phyloP scores from a whole-genome alignment of 1,140 invertebrate species.

The Forficula auricularia region DNA sequence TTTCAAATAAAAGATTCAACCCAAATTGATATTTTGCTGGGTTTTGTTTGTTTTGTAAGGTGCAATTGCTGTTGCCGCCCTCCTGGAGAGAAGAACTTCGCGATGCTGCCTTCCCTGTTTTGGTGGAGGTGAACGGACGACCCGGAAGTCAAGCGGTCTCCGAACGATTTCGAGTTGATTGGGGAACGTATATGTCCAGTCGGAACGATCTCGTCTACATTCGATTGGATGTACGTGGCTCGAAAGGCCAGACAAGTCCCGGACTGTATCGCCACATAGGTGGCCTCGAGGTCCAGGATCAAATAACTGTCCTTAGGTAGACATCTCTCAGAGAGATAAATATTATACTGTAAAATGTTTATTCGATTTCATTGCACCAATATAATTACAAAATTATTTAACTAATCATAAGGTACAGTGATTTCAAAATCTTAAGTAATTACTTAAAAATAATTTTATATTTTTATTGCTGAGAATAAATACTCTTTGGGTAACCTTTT shows the following conservation, averaged over 20 bases:
- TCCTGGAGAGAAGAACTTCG: slow-evolving; percentile 62
- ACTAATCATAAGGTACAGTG: no score
- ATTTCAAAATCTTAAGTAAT: no score
- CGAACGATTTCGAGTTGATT: slow-evolving; percentile 68
- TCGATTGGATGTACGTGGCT: slow-evolving; percentile 71
- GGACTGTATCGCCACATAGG: slow-evolving; percentile 64
- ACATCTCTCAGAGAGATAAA: slow-evolving; percentile 3
- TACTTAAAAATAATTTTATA: no score
- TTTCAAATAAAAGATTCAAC: no score
- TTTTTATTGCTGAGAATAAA: no score
- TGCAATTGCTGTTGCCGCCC: slow-evolving; percentile 63
- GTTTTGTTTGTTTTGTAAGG: no score
- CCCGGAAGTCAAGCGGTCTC: slow-evolving; percentile 76
- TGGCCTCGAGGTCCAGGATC: slow-evolving; percentile 72
- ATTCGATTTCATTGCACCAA: neutral
- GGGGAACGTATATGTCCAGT: slow-evolving; percentile 85
- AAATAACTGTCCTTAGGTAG: slow-evolving; percentile 63
- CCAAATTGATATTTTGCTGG: no score
- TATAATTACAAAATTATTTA: no score
- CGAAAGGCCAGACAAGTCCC: slow-evolving; percentile 59
- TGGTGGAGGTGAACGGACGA: slow-evolving; percentile 75
- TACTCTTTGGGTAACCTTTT: no score
- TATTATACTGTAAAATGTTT: neutral
- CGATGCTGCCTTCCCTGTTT: slow-evolving; percentile 65
- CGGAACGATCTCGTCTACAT: slow-evolving; percentile 79